Evolutionary conservation across 2,888 invertebrate genomes (phyloP).

Genomic region (Neoitamus cyanurus): DNA sequence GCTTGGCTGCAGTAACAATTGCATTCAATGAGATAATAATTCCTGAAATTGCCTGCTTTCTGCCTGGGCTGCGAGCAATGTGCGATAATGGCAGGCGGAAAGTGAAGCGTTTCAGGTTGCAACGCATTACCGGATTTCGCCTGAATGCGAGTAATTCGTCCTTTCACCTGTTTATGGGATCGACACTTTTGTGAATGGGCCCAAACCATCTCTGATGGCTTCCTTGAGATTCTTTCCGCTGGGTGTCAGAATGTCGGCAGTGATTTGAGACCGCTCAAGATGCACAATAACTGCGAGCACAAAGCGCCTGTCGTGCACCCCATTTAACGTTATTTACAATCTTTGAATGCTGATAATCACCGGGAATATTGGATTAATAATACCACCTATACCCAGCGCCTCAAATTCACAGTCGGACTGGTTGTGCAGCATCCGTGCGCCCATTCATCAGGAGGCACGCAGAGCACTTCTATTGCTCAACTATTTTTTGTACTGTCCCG

Average conservation of each 20-base stretch:
- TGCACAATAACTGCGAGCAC: neutral
- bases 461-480: neutral
- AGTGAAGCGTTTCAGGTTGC: conserved; percentile 22
- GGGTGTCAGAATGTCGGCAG: neutral
- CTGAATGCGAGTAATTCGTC: conserved; percentile 3
- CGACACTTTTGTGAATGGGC: neutral
- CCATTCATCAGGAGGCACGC: neutral
- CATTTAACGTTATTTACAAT: neutral
- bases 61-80: conserved; percentile 15
- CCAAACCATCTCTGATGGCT: neutral
- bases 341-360: neutral
- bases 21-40: conserved; percentile 32
- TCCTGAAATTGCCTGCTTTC: conserved; percentile 34
- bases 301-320: neutral
- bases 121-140: neutral
- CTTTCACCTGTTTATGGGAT: neutral
- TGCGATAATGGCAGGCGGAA: neutral
- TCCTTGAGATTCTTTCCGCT: neutral
- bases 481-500: neutral
- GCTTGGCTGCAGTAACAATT: conserved; percentile 10
- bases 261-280: neutral
- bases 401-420: neutral
- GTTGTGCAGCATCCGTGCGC: neutral
- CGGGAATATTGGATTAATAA: conserved; percentile 13
- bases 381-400: neutral